Percentiles rank a stretch among this genome's conserved stretches.
phyloP scores from a whole-genome alignment of 1,140 invertebrate species.

The Meloidogyne chitwoodi region DNA sequence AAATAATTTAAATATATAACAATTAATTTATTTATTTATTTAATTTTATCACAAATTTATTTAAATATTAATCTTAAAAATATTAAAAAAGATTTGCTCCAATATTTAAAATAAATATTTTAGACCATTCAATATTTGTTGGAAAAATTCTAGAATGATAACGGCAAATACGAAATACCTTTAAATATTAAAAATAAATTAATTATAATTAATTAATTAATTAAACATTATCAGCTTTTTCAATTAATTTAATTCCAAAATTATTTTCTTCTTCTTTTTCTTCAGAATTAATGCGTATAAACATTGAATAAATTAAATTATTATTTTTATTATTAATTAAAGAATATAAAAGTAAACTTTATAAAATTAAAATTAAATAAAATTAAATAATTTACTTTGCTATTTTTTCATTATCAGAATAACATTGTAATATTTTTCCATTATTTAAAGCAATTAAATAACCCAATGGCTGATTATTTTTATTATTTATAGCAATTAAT shows the following conservation, averaged over 20 bases:
- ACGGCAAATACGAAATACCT: conserved; percentile 33
- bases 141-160: conserved; percentile 42
- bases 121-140: conserved; percentile 37
- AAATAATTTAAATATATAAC: too few species aligned
- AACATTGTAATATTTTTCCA: conserved; percentile 34
- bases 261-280: not conserved
- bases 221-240: not conserved
- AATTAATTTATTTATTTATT: too few species aligned
- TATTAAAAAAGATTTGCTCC: conserved; percentile 44
- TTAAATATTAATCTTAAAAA: too few species aligned
- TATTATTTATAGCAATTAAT: conserved; percentile 30
- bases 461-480: conserved; percentile 32
- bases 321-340: not conserved
- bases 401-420: conserved; percentile 36
- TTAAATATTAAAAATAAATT: conserved; percentile 2
- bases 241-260: not conserved
- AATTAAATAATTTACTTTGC: conserved; percentile 21
- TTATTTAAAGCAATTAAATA: conserved; percentile 27
- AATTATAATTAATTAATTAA: not conserved
- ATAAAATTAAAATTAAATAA: not conserved
- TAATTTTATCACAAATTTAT: too few species aligned
- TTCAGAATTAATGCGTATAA: conserved; percentile 17
- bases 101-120: conserved; percentile 37
- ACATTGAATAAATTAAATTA: not conserved
- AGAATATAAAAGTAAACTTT: not conserved